phyloP scores from a whole-genome alignment of 2,113 vertebrate species.

The Brachypodius melanocephalos region DNA sequence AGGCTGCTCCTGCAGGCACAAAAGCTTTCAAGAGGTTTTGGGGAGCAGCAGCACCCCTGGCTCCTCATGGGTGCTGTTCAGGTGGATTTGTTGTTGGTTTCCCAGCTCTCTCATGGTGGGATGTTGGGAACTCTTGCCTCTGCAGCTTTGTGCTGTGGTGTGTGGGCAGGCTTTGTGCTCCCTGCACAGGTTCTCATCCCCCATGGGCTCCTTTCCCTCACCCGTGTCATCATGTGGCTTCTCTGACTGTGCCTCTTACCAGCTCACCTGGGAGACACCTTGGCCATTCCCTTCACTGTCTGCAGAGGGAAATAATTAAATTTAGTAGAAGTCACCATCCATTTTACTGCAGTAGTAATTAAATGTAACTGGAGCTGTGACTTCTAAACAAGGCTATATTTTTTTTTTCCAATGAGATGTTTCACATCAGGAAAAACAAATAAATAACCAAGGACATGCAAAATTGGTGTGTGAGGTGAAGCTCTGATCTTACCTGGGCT shows the following conservation, averaged over 20 bases:
- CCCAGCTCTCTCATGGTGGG: too few relatives aligned
- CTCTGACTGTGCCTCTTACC: background rate
- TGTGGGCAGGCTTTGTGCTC: background rate
- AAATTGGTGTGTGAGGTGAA: background rate
- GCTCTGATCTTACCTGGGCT: background rate
- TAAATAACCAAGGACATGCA: background rate
- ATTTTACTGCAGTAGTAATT: slow-evolving; percentile 1
- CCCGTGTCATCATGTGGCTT: rapidly evolving
- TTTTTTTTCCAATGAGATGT: background rate
- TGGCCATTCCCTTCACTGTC: background rate
- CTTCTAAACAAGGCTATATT: background rate
- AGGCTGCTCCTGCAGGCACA: background rate
- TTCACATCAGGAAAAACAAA: background rate
- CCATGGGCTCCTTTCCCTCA: background rate
- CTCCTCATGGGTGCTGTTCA: background rate
- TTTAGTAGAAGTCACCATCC: background rate
- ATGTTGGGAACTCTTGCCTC: background rate
- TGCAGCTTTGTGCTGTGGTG: background rate
- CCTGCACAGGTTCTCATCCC: background rate
- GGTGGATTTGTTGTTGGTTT: background rate
- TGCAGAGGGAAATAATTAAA: background rate
- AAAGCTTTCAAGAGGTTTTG: background rate
- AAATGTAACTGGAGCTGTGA: background rate
- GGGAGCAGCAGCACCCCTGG: background rate
- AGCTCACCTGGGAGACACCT: background rate